These are phyloP conservation scores for Nibea coibor DNA, from an alignment of 2,113 vertebrate genomes.

Conservation along the genomic window DNA sequence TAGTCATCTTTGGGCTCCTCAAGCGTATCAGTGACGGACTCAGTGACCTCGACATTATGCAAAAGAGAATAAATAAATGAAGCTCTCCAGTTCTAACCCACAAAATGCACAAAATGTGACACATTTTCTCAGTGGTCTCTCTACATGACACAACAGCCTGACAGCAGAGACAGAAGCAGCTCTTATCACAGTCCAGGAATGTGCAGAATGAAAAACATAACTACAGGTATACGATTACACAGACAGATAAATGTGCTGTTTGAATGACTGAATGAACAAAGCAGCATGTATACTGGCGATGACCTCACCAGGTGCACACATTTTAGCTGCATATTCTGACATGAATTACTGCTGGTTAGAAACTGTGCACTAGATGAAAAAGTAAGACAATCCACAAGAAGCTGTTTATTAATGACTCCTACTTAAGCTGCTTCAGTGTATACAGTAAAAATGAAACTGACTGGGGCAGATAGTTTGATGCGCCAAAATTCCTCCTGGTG, in stretches of 20 bases:
- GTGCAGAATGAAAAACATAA: conserved; percentile 65
- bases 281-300: background rate
- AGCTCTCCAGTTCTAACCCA: background rate
- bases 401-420: background rate
- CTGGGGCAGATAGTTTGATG: too few species aligned
- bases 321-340: background rate
- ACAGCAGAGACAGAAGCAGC: conserved; percentile 42
- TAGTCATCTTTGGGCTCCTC: background rate
- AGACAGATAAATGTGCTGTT: conserved; percentile 30
- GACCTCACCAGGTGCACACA: background rate
- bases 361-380: background rate
- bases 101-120: conserved; percentile 11
- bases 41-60: conserved; percentile 6
- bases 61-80: conserved; percentile 11
- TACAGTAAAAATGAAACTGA: background rate
- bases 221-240: conserved; percentile 25
- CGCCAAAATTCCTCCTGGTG: background rate
- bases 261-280: conserved; percentile 27
- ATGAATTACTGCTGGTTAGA: background rate
- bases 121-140: background rate
- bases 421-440: background rate
- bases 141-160: conserved; percentile 38
- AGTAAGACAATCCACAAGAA: background rate
- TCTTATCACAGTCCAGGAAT: conserved; percentile 69
- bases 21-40: background rate